Percentiles rank a stretch among this genome's conserved stretches.
phyloP scores from a whole-genome alignment of 2,113 vertebrate genomes.

The Penelope pileata region DNA sequence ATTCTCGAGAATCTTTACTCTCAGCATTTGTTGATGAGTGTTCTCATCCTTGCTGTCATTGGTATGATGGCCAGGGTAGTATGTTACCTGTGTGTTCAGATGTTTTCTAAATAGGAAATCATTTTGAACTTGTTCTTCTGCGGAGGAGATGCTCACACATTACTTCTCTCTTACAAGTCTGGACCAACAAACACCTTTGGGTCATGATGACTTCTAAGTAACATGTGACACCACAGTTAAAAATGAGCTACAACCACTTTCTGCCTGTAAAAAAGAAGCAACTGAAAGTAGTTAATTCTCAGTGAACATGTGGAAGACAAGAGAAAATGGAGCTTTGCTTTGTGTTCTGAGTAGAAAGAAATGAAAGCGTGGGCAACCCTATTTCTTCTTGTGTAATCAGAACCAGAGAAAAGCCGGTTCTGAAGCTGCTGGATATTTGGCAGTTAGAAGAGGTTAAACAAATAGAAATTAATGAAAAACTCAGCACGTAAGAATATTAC shows the following conservation, averaged over 20 bases:
- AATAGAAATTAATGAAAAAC: neutral
- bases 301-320: neutral
- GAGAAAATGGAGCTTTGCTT: neutral
- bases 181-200: neutral
- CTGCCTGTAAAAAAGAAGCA: neutral
- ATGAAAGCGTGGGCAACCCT: neutral
- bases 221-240: rapidly evolving
- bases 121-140: neutral
- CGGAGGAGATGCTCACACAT: neutral
- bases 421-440: neutral
- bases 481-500: neutral
- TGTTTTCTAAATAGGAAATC: neutral
- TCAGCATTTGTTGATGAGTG: neutral
- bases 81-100: neutral
- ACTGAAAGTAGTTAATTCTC: neutral
- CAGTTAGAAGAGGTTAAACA: neutral
- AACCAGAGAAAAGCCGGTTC: neutral
- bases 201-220: neutral
- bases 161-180: neutral
- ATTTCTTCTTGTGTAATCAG: neutral
- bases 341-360: neutral
- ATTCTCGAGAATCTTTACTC: neutral
- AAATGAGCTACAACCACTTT: neutral
- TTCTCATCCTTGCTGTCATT: neutral
- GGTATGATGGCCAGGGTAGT: neutral